These are phyloP conservation scores for Apodemus agrarius DNA, from an alignment of 2,797 vertebrate species.

Conservation along the genomic window DNA sequence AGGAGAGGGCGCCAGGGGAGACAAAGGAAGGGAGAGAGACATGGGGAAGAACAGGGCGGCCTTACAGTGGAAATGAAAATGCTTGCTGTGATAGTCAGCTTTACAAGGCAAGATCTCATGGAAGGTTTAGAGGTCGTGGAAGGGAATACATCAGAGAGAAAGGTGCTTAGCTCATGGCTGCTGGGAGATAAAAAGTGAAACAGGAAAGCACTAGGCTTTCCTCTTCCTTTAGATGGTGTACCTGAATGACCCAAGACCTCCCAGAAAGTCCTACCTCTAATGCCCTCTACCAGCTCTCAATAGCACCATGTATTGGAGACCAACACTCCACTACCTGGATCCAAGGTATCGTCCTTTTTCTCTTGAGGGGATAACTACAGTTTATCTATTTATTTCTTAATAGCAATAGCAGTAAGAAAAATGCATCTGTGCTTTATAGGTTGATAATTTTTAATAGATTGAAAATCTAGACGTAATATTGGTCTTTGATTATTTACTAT, in stretches of 20 bases:
- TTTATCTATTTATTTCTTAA: constrained; percentile 43
- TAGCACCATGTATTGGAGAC: background rate
- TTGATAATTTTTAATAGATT: constrained; percentile 37
- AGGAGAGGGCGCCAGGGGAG: background rate
- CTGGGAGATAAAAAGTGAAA: background rate
- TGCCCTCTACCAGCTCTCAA: background rate
- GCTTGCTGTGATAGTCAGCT: background rate
- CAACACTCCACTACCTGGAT: background rate
- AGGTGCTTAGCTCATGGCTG: background rate
- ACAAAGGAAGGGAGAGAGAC: background rate
- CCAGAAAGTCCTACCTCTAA: background rate
- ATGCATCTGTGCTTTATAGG: background rate
- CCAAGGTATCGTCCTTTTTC: background rate
- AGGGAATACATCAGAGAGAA: background rate
- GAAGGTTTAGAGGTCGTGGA: background rate
- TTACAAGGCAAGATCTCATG: background rate
- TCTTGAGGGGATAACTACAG: constrained; percentile 44
- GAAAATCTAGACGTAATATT: constrained; percentile 14
- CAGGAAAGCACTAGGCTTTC: background rate
- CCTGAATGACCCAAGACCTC: background rate
- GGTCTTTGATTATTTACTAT: background rate
- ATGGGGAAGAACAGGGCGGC: no score
- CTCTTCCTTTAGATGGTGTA: background rate
- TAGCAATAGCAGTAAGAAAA: background rate
- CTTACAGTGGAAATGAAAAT: no score